Evolutionary conservation across 2,797 vertebrate genomes (phyloP).

Genomic region (Linurgus olivaceus): DNA sequence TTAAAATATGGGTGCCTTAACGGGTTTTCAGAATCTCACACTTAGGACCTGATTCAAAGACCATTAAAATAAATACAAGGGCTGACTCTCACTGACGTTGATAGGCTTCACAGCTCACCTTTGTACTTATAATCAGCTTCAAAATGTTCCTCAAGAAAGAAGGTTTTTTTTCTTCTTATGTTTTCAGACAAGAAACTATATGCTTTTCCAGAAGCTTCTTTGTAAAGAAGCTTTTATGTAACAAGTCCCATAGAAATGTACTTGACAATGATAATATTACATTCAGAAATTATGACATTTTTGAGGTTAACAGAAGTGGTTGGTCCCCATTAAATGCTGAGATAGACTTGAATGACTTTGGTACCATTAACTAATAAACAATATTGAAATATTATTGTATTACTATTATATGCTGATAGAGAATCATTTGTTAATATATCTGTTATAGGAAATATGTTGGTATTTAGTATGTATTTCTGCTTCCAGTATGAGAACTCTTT

Average conservation of each 20-base stretch:
- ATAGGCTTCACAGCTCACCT: neutral
- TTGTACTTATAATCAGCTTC: neutral
- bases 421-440: neutral
- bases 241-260: neutral
- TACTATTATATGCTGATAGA: neutral
- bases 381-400: neutral
- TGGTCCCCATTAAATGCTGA: neutral
- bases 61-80: neutral
- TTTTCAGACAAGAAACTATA: neutral
- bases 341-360: neutral
- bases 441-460: neutral
- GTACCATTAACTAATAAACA: neutral
- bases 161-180: neutral
- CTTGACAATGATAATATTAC: neutral
- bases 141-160: neutral
- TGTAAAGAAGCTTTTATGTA: neutral
- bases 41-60: neutral
- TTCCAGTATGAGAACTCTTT: neutral
- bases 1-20: neutral
- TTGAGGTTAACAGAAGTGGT: neutral
- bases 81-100: neutral
- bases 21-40: neutral
- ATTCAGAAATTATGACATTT: neutral
- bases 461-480: neutral
- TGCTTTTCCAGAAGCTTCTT: neutral